Conservation (phyloP, 2,797 vertebrate genomes). For the Typhlichthys subterraneus region DNA sequence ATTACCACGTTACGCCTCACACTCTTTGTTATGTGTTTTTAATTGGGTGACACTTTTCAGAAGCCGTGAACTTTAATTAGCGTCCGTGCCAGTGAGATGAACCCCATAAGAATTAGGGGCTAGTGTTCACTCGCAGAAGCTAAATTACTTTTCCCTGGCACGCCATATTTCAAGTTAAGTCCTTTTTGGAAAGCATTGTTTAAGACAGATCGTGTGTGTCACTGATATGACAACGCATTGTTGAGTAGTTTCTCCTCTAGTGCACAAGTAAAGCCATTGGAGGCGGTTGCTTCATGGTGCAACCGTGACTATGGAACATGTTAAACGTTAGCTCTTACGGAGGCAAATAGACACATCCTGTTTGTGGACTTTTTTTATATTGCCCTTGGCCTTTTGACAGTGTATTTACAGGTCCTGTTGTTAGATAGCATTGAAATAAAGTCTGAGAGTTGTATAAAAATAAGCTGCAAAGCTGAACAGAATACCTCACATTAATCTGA, state of each 20-base stretch:
- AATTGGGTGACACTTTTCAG: conserved; percentile 50
- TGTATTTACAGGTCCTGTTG: too few species aligned
- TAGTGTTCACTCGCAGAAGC: conserved; percentile 38
- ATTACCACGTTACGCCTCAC: neutral
- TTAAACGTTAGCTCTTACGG: neutral
- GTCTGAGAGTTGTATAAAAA: too few species aligned
- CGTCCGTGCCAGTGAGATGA: conserved; percentile 35
- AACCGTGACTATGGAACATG: neutral
- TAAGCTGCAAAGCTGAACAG: too few species aligned
- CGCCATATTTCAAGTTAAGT: conserved; percentile 15
- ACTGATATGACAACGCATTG: conserved; percentile 17
- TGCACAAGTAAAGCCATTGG: conserved; percentile 2
- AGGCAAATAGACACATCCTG: neutral
- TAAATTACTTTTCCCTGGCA: conserved; percentile 23
- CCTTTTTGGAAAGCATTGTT: conserved; percentile 25
- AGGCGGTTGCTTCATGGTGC: neutral
- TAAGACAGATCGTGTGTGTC: conserved; percentile 15
- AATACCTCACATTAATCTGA: too few species aligned
- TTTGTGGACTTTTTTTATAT: neutral
- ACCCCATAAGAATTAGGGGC: conserved; percentile 27
- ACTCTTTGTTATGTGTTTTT: conserved; percentile 37
- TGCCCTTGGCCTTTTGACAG: too few species aligned
- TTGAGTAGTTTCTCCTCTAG: conserved; percentile 13
- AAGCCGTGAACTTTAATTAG: conserved; percentile 51
- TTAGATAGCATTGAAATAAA: too few species aligned